Evolutionary conservation across 2,888 invertebrate genomes (phyloP).

Genomic region (Campaea margaritaria): DNA sequence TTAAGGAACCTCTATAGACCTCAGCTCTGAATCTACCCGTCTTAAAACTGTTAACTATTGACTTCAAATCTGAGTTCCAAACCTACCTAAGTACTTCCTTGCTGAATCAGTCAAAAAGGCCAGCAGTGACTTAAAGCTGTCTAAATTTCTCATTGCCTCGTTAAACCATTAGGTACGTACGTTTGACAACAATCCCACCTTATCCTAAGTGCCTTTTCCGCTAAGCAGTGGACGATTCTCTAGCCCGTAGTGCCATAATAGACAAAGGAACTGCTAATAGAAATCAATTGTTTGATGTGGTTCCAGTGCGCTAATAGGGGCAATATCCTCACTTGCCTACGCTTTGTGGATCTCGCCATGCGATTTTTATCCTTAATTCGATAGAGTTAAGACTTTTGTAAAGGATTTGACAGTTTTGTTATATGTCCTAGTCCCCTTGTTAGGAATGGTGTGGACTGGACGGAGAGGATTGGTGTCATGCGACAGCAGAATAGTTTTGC

Average conservation of each 20-base stretch:
- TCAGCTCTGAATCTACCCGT: too few species aligned
- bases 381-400: background rate
- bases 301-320: conserved; percentile 22
- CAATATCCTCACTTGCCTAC: conserved; percentile 11
- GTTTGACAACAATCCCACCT: conserved; percentile 17
- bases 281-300: conserved; percentile 35
- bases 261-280: conserved; percentile 35
- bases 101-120: background rate
- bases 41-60: too few species aligned
- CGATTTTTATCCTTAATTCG: conserved; percentile 9
- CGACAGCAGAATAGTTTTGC: background rate
- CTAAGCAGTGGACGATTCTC: conserved; percentile 16
- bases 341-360: conserved; percentile 1
- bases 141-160: background rate
- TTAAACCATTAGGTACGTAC: conserved; percentile 6
- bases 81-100: too few species aligned
- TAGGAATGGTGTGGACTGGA: conserved; percentile 11
- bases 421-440: conserved; percentile 6
- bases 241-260: conserved; percentile 10
- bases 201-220: conserved; percentile 28
- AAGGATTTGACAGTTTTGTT: background rate
- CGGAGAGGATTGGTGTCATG: conserved; percentile 8
- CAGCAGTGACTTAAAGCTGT: background rate
- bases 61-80: too few species aligned
- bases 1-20: too few species aligned